These are phyloP conservation scores for Acleris cristana DNA, from an alignment of 2,888 invertebrate species.

Conservation along the genomic window DNA sequence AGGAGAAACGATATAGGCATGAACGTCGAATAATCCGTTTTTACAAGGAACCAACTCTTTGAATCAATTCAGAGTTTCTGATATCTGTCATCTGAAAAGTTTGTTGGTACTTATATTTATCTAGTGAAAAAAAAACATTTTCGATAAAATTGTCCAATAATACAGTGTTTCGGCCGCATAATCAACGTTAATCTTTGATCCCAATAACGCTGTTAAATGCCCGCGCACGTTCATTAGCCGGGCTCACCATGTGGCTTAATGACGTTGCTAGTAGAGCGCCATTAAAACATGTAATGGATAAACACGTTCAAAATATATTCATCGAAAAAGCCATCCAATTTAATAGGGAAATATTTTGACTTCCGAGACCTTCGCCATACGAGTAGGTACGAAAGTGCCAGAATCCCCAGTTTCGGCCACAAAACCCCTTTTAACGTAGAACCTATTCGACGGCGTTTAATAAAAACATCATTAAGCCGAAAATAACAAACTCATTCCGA, in stretches of 20 bases:
- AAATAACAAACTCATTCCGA: conserved; percentile 21
- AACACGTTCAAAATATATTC: neutral
- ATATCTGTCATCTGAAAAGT: too few species aligned
- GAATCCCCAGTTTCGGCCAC: neutral
- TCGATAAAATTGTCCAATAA: too few species aligned
- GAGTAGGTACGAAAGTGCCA: neutral
- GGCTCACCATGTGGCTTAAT: neutral
- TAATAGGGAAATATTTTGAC: too few species aligned
- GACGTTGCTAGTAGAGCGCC: neutral
- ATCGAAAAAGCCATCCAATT: neutral
- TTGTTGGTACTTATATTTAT: too few species aligned
- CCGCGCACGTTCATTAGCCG: neutral
- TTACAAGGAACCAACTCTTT: too few species aligned
- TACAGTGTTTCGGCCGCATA: neutral
- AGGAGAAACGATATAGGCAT: too few species aligned
- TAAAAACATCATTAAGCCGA: conserved; percentile 13
- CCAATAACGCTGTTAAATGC: conserved; percentile 5
- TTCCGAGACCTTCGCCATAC: too few species aligned
- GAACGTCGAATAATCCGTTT: too few species aligned
- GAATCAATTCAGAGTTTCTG: too few species aligned
- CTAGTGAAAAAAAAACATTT: too few species aligned
- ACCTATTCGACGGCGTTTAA: conserved; percentile 6
- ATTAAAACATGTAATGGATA: neutral
- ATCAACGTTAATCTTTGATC: conserved; percentile 4
- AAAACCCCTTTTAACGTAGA: conserved; percentile 7